Conservation (phyloP, 1,140 invertebrate species). For the Hycleus cichorii region DNA sequence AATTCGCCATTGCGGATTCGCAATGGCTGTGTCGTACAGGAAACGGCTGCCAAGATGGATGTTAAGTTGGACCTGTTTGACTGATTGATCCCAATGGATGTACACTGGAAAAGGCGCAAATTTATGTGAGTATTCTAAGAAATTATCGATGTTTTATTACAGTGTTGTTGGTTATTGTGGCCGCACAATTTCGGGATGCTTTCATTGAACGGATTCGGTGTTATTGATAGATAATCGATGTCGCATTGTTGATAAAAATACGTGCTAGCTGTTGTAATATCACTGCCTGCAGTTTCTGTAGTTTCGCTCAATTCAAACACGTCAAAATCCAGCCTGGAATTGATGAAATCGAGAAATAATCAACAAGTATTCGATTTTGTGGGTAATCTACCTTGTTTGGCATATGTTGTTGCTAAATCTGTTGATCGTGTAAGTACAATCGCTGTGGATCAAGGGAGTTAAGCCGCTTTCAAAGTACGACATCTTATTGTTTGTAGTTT, state of each 20-base stretch:
- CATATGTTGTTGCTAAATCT: slow-evolving; percentile 24
- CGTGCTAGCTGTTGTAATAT: not conserved
- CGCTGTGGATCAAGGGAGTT: no score
- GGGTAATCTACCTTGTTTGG: slow-evolving; percentile 28
- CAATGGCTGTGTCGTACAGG: slow-evolving; percentile 25
- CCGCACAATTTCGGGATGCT: slow-evolving; percentile 29
- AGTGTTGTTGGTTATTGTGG: slow-evolving; percentile 31
- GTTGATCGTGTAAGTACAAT: no score
- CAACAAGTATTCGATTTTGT: not conserved
- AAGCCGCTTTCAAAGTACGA: slow-evolving; percentile 25
- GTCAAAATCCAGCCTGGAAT: slow-evolving; percentile 29
- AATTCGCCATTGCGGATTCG: slow-evolving; percentile 50
- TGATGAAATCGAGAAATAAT: no score
- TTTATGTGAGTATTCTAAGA: not conserved
- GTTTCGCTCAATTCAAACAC: slow-evolving; percentile 1
- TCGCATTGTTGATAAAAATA: slow-evolving; percentile 12
- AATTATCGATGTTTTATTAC: slow-evolving; percentile 16
- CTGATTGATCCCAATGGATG: slow-evolving; percentile 24
- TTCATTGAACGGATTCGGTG: slow-evolving; percentile 15
- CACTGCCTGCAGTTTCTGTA: not conserved
- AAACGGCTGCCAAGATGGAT: slow-evolving; percentile 30
- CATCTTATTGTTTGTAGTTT: slow-evolving; percentile 23
- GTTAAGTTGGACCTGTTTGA: slow-evolving; percentile 20
- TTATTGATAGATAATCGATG: slow-evolving; percentile 17
- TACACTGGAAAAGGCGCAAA: slow-evolving; percentile 26